These are phyloP conservation scores for human DNA, from an alignment of 2,113 vertebrate genomes.

Conservation along the genomic window GRCh38 chr3:142588001-142588500, in stretches of 20 bases:
- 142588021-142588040: neutral
- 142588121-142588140: neutral
- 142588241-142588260: neutral
- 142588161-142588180: neutral
- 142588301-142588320: neutral
- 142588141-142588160: neutral
- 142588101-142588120: neutral
- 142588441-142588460: neutral
- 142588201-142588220: neutral
- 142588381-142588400: neutral
- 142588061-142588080: neutral
- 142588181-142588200: neutral
- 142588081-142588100: neutral
- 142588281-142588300: neutral
- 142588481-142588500: neutral
- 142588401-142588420: neutral
- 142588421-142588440: neutral
- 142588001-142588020: neutral
- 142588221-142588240: constrained; percentile 19
- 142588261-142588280: neutral
- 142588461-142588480: neutral
- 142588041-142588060: neutral
- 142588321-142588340: neutral
- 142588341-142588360: neutral
- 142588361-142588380: constrained; percentile 17